phyloP scores from a whole-genome alignment of 2,888 invertebrate genomes.

The Pharmacophagus antenor region DNA sequence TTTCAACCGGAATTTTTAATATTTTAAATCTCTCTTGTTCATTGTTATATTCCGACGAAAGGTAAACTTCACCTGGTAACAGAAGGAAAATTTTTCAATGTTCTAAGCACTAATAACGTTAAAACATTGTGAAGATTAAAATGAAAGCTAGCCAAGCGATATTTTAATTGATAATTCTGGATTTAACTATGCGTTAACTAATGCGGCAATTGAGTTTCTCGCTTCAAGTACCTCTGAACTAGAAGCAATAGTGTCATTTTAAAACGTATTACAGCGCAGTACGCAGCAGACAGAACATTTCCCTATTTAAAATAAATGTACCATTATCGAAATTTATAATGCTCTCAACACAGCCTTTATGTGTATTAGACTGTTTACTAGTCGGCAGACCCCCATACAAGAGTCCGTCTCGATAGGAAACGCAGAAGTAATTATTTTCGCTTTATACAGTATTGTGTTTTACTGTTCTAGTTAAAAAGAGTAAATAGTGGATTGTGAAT shows the following conservation, averaged over 20 bases:
- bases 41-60: neutral
- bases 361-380: neutral
- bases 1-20: neutral
- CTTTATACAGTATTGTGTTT: neutral
- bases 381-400: neutral
- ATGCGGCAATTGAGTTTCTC: conserved; percentile 11
- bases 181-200: conserved; percentile 20
- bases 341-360: neutral
- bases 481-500: neutral
- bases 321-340: too few relatives aligned
- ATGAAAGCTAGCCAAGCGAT: conserved; percentile 4
- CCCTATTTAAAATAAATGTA: neutral
- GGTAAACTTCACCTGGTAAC: conserved; percentile 13
- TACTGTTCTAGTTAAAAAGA: too few relatives aligned
- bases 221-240: conserved; percentile 4
- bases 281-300: neutral
- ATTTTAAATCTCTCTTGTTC: neutral
- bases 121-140: conserved; percentile 8
- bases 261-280: conserved; percentile 4
- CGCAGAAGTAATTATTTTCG: neutral
- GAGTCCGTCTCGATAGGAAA: neutral
- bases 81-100: neutral
- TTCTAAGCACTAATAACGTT: conserved; percentile 1
- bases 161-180: conserved; percentile 8
- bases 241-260: conserved; percentile 1